phyloP scores from a whole-genome alignment of 2,113 vertebrate species.

The Pica pica region DNA sequence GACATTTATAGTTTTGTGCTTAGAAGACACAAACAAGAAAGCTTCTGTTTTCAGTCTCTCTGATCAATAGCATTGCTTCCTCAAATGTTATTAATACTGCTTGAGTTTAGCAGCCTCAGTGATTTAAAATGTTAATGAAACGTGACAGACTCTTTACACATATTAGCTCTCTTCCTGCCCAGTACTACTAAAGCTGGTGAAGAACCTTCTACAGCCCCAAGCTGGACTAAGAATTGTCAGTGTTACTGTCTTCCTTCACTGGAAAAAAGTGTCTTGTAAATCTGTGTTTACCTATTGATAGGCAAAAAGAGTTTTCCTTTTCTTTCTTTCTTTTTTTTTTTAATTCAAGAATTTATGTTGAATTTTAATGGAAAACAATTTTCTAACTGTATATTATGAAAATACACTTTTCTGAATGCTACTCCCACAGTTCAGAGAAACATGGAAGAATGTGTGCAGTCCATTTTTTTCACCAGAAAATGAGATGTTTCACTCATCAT shows the following conservation, averaged over 20 bases:
- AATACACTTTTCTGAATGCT: neutral
- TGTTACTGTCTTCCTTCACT: neutral
- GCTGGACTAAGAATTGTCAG: neutral
- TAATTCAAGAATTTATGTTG: neutral
- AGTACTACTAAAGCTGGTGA: neutral
- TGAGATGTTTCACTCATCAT: neutral
- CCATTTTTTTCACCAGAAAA: neutral
- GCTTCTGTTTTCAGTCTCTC: neutral
- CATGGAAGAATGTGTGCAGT: neutral
- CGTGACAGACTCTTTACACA: neutral
- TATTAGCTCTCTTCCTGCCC: neutral
- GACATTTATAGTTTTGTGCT: neutral
- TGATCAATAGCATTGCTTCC: neutral
- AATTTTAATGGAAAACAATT: neutral
- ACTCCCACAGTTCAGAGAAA: neutral
- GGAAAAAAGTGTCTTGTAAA: neutral
- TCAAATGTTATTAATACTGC: neutral
- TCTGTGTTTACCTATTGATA: neutral
- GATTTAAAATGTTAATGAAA: neutral
- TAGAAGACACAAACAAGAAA: neutral
- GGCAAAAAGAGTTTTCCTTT: neutral
- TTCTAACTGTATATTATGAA: neutral
- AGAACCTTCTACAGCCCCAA: neutral
- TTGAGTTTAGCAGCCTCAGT: neutral
- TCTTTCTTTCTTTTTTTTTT: accelerated